Percentiles rank a stretch among this genome's conserved stretches.
Evolutionary conservation across 2,797 vertebrate species (phyloP).

Genomic region (Pangasius mekongensis): DNA sequence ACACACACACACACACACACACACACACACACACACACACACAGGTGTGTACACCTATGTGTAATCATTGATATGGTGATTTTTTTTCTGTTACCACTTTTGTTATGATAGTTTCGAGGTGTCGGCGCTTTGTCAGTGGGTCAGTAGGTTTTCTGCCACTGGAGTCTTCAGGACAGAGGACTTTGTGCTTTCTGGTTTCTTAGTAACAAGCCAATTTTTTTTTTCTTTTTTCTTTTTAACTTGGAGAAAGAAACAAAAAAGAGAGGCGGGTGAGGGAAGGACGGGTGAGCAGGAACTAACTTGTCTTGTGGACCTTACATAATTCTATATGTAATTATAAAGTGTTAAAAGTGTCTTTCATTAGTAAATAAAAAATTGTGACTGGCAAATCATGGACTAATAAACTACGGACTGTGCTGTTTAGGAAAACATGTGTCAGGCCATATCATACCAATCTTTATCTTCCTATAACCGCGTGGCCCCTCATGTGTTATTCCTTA

Average conservation of each 20-base stretch:
- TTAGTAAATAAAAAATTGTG: neutral
- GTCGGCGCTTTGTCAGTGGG: too few relatives aligned
- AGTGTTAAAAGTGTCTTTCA: too few relatives aligned
- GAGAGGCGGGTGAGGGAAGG: neutral
- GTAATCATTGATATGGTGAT: too few relatives aligned
- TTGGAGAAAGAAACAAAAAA: neutral
- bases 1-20: too few relatives aligned
- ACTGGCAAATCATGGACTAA: neutral
- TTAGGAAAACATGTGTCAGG: neutral
- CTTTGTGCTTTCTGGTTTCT: neutral
- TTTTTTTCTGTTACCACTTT: too few relatives aligned
- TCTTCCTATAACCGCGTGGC: neutral
- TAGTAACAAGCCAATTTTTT: neutral
- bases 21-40: too few relatives aligned
- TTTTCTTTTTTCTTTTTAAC: neutral
- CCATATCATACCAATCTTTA: neutral
- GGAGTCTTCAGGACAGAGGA: neutral
- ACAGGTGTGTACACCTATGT: too few relatives aligned
- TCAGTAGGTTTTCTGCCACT: neutral
- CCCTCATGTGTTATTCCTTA: neutral
- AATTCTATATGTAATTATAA: neutral
- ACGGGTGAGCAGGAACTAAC: neutral
- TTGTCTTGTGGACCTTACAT: neutral
- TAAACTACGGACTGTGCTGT: neutral
- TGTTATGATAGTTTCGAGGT: too few relatives aligned